Evolutionary conservation across 53 echinoderm and acorn worm genomes (phyloP).

Genomic region (Echinarachnius parma): DNA sequence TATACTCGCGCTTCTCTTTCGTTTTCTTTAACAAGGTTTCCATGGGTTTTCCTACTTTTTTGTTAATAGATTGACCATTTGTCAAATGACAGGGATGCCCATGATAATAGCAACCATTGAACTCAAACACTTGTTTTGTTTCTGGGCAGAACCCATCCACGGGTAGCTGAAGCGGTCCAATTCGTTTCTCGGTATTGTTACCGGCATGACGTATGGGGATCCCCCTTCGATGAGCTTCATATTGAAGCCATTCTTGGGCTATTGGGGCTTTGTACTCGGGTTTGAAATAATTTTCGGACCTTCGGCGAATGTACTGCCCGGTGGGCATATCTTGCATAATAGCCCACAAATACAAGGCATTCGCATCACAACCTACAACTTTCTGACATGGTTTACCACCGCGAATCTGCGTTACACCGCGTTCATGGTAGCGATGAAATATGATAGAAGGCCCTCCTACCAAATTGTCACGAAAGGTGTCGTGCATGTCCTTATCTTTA

Average conservation of each 20-base stretch:
- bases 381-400: constrained; percentile 49
- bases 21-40: constrained; percentile 14
- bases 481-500: constrained; percentile 44
- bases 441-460: constrained; percentile 56
- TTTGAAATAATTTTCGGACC: constrained; percentile 22
- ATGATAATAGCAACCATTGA: constrained; percentile 56
- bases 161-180: constrained; percentile 20
- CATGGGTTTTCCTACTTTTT: background rate
- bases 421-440: constrained; percentile 56
- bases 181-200: constrained; percentile 39
- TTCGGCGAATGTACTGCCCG: constrained; percentile 44
- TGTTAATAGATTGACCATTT: background rate
- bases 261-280: constrained; percentile 1
- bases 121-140: constrained; percentile 50
- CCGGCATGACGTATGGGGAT: constrained; percentile 27
- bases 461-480: constrained; percentile 48
- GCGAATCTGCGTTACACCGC: constrained; percentile 39
- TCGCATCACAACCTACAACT: constrained; percentile 60
- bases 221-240: background rate
- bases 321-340: constrained; percentile 67
- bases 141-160: constrained; percentile 54
- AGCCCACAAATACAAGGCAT: constrained; percentile 56
- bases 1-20: background rate
- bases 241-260: constrained; percentile 15
- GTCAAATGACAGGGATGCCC: constrained; percentile 43